Evolutionary conservation across 1,140 invertebrate species (phyloP).

Genomic region (Aporrectodea caliginosa): DNA sequence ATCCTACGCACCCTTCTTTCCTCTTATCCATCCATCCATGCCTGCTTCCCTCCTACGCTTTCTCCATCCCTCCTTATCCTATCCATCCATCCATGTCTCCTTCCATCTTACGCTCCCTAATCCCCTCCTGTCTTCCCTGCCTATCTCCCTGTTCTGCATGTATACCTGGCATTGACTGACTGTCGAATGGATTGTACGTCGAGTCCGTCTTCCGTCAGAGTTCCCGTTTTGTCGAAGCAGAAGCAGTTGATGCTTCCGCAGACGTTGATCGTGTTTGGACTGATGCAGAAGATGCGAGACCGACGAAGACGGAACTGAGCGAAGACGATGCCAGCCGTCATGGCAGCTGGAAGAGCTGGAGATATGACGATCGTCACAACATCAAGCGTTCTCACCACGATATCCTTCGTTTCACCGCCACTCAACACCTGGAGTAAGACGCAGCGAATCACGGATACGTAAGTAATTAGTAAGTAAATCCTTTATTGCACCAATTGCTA

Average conservation of each 20-base stretch:
- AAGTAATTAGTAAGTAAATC: no score
- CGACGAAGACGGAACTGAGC: conserved; percentile 76
- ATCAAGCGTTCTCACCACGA: conserved; percentile 77
- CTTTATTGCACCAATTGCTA: no score
- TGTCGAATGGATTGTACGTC: not conserved
- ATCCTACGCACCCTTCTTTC: no score
- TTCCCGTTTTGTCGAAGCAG: conserved; percentile 95
- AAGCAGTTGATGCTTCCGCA: conserved; percentile 87
- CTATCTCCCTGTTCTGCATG: no score
- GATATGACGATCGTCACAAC: conserved; percentile 94
- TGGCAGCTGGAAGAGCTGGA: no score
- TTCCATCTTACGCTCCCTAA: no score
- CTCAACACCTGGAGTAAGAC: not conserved
- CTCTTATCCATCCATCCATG: no score
- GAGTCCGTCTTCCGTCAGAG: conserved; percentile 76
- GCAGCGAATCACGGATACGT: no score
- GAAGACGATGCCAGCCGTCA: conserved; percentile 82
- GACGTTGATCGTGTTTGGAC: conserved; percentile 81
- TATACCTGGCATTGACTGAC: not conserved
- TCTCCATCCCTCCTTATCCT: no score
- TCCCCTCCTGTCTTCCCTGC: no score
- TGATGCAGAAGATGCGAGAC: conserved; percentile 83
- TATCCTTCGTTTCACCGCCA: conserved; percentile 53
- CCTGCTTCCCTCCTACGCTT: no score
- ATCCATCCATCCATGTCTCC: no score